Conservation (phyloP, 2,797 vertebrate genomes). For the Pangasius sanitwongsei region DNA sequence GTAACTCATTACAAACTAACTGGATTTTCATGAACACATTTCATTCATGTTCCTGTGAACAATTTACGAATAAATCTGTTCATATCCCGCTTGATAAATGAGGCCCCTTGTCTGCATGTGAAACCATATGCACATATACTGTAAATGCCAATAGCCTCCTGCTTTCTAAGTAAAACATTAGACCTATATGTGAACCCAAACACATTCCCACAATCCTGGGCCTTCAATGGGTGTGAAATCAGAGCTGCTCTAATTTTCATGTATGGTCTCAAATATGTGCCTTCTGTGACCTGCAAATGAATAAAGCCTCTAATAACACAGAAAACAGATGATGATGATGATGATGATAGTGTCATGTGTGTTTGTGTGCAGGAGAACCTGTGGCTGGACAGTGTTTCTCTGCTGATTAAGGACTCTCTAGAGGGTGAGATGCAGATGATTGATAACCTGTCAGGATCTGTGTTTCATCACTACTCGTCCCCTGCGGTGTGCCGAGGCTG, state of each 20-base stretch:
- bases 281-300: neutral
- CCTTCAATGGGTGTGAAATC: neutral
- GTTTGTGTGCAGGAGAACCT: slow-evolving; percentile 84
- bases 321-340: neutral
- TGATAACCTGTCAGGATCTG: slow-evolving; percentile 95
- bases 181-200: neutral
- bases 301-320: neutral
- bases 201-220: neutral
- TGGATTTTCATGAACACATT: neutral
- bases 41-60: neutral
- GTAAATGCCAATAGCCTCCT: neutral
- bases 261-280: neutral
- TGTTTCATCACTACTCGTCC: slow-evolving; percentile 95
- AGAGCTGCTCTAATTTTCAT: neutral
- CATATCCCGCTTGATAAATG: neutral
- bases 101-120: neutral
- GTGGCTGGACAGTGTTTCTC: slow-evolving; percentile 98
- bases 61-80: neutral
- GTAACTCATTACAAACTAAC: neutral
- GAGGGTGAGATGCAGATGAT: slow-evolving; percentile 96
- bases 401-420: slow-evolving; percentile 96
- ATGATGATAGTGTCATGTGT: neutral
- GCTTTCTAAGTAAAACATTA: neutral
- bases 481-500: slow-evolving; percentile 85
- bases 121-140: neutral